Conservation (phyloP, 2,113 vertebrate species). For the Lophotis ruficrista region DNA sequence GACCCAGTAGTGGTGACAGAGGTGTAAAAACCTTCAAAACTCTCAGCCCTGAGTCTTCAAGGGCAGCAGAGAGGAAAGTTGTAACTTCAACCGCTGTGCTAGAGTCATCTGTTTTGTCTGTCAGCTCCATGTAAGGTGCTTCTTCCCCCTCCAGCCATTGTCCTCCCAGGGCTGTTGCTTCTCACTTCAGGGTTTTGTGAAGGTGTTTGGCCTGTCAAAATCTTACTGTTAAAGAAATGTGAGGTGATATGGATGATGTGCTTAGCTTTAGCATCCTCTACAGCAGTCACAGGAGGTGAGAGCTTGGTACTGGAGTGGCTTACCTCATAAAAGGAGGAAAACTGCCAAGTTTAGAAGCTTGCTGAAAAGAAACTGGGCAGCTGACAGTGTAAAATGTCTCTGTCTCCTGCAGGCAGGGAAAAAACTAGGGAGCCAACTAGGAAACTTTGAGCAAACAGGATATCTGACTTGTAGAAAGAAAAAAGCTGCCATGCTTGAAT, state of each 20-base stretch:
- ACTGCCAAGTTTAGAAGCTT: not conserved
- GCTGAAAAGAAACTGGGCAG: not conserved
- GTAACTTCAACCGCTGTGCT: not conserved
- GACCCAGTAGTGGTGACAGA: not conserved
- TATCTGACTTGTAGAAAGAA: constrained; percentile 14
- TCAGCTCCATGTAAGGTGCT: not conserved
- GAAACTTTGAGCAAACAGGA: constrained; percentile 39
- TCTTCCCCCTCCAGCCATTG: not conserved
- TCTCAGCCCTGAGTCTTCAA: not conserved
- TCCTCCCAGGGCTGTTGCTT: not conserved
- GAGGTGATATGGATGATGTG: not conserved
- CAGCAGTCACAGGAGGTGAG: not conserved
- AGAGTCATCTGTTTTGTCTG: rapidly evolving
- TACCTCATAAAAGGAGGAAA: not conserved
- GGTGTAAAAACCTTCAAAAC: not conserved
- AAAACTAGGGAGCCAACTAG: not conserved
- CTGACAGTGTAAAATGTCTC: not conserved
- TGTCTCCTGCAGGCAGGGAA: constrained; percentile 8
- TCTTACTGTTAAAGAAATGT: not conserved
- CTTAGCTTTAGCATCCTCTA: not conserved
- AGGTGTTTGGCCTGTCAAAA: not conserved
- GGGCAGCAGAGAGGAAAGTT: not conserved
- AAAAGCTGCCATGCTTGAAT: not conserved
- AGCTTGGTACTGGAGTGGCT: not conserved
- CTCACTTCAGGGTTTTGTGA: not conserved